Evolutionary conservation across 2,888 invertebrate genomes (phyloP).

Genomic region (Diploptera punctata): DNA sequence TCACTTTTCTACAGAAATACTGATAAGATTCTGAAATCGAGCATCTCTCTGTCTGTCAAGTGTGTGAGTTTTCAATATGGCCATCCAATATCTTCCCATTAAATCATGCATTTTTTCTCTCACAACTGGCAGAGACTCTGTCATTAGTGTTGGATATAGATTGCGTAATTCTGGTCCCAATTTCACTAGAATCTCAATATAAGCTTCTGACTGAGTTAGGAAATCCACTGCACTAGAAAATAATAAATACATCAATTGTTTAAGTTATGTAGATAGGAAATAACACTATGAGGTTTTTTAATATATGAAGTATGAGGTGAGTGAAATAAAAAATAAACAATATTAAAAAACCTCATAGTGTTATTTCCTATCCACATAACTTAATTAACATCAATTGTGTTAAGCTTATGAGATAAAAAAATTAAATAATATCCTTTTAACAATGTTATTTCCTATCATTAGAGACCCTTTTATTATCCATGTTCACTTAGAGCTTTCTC

Average conservation of each 20-base stretch:
- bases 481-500: too few relatives aligned
- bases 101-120: constrained; percentile 30
- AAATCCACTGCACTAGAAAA: constrained; percentile 31
- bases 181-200: not conserved
- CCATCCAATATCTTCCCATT: constrained; percentile 34
- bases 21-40: constrained; percentile 34
- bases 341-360: too few relatives aligned
- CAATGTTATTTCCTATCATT: too few relatives aligned
- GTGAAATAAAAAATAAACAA: too few relatives aligned
- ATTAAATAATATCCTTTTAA: too few relatives aligned
- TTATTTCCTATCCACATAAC: too few relatives aligned
- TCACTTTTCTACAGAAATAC: constrained; percentile 39
- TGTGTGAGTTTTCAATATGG: constrained; percentile 33
- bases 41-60: constrained; percentile 38
- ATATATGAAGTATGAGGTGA: too few relatives aligned
- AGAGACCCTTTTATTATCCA: too few relatives aligned
- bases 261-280: too few relatives aligned
- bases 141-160: not conserved
- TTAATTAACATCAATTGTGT: too few relatives aligned
- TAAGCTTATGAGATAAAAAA: too few relatives aligned
- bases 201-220: constrained; percentile 5
- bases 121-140: not conserved
- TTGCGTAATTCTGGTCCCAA: constrained; percentile 4
- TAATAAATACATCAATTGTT: not conserved
- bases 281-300: too few relatives aligned